phyloP scores from a whole-genome alignment of 1,140 invertebrate species.

The Papilio helenus region DNA sequence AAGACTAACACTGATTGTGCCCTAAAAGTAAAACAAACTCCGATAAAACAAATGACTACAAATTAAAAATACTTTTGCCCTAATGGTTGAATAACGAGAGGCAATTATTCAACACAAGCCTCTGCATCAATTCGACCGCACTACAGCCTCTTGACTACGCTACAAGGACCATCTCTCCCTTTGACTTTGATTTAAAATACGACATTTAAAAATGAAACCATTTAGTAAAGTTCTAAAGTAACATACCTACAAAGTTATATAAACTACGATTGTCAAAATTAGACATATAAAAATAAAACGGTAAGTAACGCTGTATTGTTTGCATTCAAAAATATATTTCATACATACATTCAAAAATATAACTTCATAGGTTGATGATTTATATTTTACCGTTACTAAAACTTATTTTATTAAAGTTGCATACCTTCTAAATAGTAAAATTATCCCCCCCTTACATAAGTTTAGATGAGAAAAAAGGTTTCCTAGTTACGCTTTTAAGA shows the following conservation, averaged over 20 bases:
- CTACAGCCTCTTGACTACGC: constrained; percentile 20
- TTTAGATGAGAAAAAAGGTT: constrained; percentile 9
- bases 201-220: neutral
- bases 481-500: constrained; percentile 20
- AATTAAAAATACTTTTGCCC: constrained; percentile 40
- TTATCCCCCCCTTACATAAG: neutral
- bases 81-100: constrained; percentile 44
- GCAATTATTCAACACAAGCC: constrained; percentile 45
- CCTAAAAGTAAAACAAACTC: constrained; percentile 1
- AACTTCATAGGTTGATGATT: too few relatives aligned
- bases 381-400: neutral
- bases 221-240: neutral
- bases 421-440: neutral
- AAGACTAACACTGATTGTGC: neutral
- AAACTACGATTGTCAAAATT: neutral
- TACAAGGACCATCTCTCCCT: neutral
- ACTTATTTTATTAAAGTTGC: neutral
- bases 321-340: too few relatives aligned
- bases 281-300: neutral
- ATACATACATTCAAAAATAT: too few relatives aligned
- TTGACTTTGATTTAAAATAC: constrained; percentile 11
- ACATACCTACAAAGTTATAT: neutral
- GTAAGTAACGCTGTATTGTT: too few relatives aligned
- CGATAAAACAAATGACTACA: constrained; percentile 25
- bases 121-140: constrained; percentile 40